These are phyloP conservation scores for Eueremaeus valkanovi DNA, from an alignment of 2,888 invertebrate genomes.

Conservation along the genomic window DNA sequence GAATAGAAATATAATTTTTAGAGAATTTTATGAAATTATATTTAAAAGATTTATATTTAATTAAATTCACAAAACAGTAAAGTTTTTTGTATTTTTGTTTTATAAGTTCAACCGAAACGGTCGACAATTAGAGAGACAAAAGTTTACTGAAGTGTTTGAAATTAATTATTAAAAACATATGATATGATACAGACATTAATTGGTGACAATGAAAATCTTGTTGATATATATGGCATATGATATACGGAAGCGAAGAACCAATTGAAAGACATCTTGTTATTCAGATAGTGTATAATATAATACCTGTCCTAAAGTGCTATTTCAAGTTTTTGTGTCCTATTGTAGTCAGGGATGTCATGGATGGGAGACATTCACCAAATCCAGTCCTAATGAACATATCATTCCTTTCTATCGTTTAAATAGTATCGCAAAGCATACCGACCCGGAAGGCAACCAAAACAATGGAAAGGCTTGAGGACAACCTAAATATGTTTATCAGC, in stretches of 20 bases:
- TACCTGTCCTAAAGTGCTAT: slow-evolving; percentile 14
- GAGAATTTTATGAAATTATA: too few relatives aligned
- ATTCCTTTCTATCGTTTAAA: slow-evolving; percentile 7
- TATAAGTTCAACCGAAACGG: background rate
- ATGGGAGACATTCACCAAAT: slow-evolving; percentile 11
- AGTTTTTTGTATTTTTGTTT: too few relatives aligned
- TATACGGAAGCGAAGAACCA: slow-evolving; percentile 4
- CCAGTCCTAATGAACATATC: background rate
- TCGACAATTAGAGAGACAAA: slow-evolving; percentile 6
- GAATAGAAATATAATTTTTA: too few relatives aligned
- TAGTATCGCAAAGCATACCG: background rate
- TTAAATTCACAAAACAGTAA: too few relatives aligned
- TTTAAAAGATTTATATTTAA: too few relatives aligned
- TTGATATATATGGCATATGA: background rate
- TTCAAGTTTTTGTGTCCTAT: slow-evolving; percentile 11
- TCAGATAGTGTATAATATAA: background rate
- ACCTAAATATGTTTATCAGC: slow-evolving; percentile 17
- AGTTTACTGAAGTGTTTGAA: slow-evolving; percentile 7
- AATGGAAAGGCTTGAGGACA: slow-evolving; percentile 23
- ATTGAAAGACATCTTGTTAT: background rate
- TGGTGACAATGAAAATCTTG: slow-evolving; percentile 16
- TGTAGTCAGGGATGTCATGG: background rate
- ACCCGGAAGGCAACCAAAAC: slow-evolving; percentile 30
- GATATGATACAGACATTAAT: background rate
- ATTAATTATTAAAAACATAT: background rate